Evolutionary conservation across 2,113 vertebrate species (phyloP).

Genomic region (Marmota flaviventris): DNA sequence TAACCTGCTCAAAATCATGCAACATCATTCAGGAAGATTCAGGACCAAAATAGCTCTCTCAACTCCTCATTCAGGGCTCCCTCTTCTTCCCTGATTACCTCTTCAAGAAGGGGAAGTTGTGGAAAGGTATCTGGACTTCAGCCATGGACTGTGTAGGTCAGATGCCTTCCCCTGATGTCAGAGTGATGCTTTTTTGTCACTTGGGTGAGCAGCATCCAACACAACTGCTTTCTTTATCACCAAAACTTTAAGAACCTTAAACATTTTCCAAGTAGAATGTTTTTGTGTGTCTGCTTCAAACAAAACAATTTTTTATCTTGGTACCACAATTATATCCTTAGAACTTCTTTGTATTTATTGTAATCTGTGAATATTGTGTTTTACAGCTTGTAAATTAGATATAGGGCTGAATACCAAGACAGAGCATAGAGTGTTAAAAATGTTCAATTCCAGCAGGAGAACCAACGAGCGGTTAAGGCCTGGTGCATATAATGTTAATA

Average conservation of each 20-base stretch:
- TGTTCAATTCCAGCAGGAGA: conserved; percentile 87
- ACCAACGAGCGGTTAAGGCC: conserved; percentile 85
- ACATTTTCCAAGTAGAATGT: conserved; percentile 63
- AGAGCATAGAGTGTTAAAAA: conserved; percentile 88
- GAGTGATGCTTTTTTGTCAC: background rate
- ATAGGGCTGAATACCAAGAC: conserved; percentile 87
- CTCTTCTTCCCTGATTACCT: background rate
- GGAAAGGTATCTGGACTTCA: background rate
- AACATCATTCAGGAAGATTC: conserved; percentile 20
- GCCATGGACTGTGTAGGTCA: accelerated
- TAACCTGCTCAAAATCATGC: background rate
- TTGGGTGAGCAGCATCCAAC: background rate
- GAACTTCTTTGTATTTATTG: conserved; percentile 88
- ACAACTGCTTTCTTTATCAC: background rate
- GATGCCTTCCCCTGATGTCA: background rate
- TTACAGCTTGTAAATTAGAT: conserved; percentile 91
- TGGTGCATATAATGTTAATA: conserved; percentile 91
- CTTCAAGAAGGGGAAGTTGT: background rate
- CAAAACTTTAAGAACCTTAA: background rate
- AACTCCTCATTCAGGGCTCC: background rate
- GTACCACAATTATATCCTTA: conserved; percentile 83
- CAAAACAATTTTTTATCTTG: conserved; percentile 84
- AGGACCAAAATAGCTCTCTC: background rate
- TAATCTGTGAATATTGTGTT: conserved; percentile 91
- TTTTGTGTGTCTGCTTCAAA: conserved; percentile 85